A percentile compares a stretch with the other conserved stretches of the same genome.
phyloP scores from a whole-genome alignment of 2,888 invertebrate genomes.

The Creontiades dilutus region DNA sequence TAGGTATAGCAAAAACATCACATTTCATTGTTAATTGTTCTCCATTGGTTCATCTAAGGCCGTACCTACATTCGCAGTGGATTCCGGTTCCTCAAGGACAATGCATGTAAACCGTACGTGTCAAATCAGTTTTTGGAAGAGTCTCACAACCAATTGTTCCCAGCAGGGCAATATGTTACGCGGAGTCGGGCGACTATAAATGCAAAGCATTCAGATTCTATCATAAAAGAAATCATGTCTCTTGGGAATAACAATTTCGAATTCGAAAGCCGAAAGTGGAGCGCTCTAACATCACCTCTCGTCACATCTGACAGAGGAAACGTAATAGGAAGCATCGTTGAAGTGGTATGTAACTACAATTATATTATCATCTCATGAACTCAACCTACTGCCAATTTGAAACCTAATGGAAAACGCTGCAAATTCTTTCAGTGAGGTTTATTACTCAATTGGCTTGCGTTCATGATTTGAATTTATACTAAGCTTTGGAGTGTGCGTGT shows the following conservation, averaged over 20 bases:
- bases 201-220: neutral
- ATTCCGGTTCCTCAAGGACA: neutral
- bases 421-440: too few relatives aligned
- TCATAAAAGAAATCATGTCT: constrained; percentile 54
- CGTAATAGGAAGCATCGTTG: neutral
- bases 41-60: neutral
- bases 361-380: too few relatives aligned
- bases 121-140: neutral
- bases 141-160: neutral
- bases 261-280: constrained; percentile 33
- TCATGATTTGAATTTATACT: too few relatives aligned
- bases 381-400: too few relatives aligned
- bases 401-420: too few relatives aligned
- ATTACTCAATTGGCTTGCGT: too few relatives aligned
- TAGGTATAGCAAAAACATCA: neutral
- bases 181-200: neutral
- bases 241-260: constrained; percentile 29
- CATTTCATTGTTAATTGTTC: neutral
- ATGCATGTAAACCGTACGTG: neutral
- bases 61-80: constrained; percentile 28
- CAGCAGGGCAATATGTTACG: neutral
- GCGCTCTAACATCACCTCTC: neutral
- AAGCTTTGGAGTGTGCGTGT: too few relatives aligned
- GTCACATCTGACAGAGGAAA: neutral
- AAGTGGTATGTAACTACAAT: neutral